Percentiles rank a stretch among this genome's conserved stretches.
These are phyloP conservation scores for Phoxinus phoxinus DNA, from an alignment of 2,113 vertebrate species.

Conservation along the genomic window DNA sequence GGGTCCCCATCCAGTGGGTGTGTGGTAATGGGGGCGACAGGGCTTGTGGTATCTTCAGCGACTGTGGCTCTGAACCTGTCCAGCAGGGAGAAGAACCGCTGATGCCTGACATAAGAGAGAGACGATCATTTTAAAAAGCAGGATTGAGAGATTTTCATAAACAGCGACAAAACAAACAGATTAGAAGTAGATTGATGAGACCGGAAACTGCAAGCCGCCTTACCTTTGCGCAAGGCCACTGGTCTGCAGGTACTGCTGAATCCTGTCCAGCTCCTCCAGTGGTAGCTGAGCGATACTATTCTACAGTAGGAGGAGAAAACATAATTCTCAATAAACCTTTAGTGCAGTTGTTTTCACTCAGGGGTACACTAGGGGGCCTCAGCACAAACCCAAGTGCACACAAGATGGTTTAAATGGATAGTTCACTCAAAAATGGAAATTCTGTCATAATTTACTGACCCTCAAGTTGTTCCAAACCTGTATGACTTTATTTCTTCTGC, in stretches of 20 bases:
- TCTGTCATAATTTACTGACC: no score
- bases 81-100: slow-evolving; percentile 96
- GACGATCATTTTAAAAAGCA: neutral
- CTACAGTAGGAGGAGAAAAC: slow-evolving; percentile 71
- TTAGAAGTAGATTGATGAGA: neutral
- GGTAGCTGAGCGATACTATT: slow-evolving; percentile 91
- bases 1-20: slow-evolving; percentile 92
- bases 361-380: neutral
- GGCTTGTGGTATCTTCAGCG: slow-evolving; percentile 82
- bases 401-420: no score
- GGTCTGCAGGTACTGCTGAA: slow-evolving; percentile 93
- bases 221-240: slow-evolving; percentile 92
- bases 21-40: slow-evolving; percentile 82
- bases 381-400: neutral
- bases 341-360: neutral
- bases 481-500: no score
- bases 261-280: slow-evolving; percentile 88
- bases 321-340: neutral
- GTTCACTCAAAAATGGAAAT: no score
- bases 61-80: slow-evolving; percentile 93
- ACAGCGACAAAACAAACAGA: neutral
- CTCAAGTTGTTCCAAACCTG: no score
- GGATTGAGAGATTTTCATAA: neutral
- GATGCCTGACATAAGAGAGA: slow-evolving; percentile 81
- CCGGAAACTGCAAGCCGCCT: neutral